These are phyloP conservation scores for Ceratothoa steindachneri DNA, from an alignment of 2,888 invertebrate species.

Conservation along the genomic window DNA sequence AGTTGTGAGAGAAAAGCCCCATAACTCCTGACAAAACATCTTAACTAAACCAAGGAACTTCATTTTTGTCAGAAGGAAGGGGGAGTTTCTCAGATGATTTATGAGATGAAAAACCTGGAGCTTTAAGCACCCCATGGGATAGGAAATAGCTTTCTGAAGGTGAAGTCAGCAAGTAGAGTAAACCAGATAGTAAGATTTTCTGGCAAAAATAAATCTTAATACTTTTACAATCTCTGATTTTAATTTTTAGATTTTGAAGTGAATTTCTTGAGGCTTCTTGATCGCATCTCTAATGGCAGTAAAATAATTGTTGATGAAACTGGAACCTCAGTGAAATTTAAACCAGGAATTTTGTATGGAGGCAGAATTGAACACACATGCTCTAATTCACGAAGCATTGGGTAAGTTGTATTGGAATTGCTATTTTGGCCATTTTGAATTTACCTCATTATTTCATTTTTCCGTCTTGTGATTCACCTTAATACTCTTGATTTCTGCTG, in stretches of 20 bases:
- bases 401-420: conserved; percentile 43
- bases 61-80: too few relatives aligned
- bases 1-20: too few relatives aligned
- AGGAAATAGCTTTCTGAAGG: too few relatives aligned
- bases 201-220: too few relatives aligned
- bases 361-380: conserved; percentile 85
- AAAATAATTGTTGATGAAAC: conserved; percentile 84
- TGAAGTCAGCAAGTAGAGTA: too few relatives aligned
- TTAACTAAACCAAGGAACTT: too few relatives aligned
- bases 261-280: conserved; percentile 79
- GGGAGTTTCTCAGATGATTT: too few relatives aligned
- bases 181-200: too few relatives aligned
- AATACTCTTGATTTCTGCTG: neutral
- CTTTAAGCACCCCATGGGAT: too few relatives aligned
- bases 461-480: neutral
- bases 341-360: conserved; percentile 85
- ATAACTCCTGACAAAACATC: too few relatives aligned
- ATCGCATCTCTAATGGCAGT: conserved; percentile 91
- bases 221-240: conserved; percentile 14
- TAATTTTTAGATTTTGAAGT: conserved; percentile 72
- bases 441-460: neutral
- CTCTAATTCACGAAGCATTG: conserved; percentile 68
- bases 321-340: conserved; percentile 80
- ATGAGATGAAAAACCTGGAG: too few relatives aligned
- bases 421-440: neutral